These are phyloP conservation scores for Carettochelys insculpta DNA, from an alignment of 2,113 vertebrate species.

Conservation along the genomic window DNA sequence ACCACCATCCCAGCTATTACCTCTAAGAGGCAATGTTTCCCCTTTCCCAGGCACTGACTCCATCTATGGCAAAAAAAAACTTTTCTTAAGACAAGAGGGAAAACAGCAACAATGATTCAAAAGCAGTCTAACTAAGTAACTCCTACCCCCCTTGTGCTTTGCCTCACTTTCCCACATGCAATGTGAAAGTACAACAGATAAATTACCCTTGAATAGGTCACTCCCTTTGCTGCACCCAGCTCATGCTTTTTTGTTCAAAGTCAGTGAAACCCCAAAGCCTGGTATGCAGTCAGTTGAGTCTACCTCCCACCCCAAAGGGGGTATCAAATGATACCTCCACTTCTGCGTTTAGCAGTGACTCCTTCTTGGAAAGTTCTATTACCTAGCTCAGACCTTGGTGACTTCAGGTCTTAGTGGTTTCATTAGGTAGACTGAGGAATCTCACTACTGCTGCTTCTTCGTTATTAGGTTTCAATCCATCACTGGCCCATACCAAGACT, in stretches of 20 bases:
- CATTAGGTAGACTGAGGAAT: too few relatives aligned
- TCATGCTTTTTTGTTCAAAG: background rate
- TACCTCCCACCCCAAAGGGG: background rate
- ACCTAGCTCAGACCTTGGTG: too few relatives aligned
- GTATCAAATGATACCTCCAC: too few relatives aligned
- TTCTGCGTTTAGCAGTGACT: too few relatives aligned
- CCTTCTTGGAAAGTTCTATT: too few relatives aligned
- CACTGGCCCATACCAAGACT: too few relatives aligned
- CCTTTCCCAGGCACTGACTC: too few relatives aligned
- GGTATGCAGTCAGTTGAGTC: background rate
- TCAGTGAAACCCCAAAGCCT: background rate
- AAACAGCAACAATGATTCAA: background rate
- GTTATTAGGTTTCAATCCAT: too few relatives aligned
- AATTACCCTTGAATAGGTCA: background rate
- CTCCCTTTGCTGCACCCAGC: background rate
- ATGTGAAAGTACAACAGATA: background rate
- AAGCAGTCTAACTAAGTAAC: background rate
- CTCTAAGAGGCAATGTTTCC: background rate
- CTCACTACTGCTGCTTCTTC: too few relatives aligned
- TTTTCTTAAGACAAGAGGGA: background rate
- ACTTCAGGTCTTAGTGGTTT: too few relatives aligned
- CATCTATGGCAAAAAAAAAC: background rate
- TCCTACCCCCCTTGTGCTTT: background rate
- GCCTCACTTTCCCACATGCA: background rate
- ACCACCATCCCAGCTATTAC: too few relatives aligned